These are phyloP conservation scores for Tupaia tana DNA, from an alignment of 2,113 vertebrate genomes.

Conservation along the genomic window DNA sequence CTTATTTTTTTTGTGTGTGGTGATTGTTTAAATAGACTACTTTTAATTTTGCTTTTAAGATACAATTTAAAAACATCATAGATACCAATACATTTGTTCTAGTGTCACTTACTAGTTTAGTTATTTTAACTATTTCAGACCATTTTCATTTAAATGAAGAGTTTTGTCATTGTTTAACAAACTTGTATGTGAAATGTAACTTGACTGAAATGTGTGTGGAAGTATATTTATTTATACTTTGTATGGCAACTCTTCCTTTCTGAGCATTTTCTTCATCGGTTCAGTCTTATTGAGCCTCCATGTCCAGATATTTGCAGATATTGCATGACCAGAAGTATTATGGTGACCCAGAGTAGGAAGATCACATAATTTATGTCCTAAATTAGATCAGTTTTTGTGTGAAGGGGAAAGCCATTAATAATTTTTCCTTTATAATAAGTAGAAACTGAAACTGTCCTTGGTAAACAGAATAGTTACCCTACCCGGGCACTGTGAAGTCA, in stretches of 20 bases:
- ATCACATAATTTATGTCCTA: neutral
- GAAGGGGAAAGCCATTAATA: slow-evolving; percentile 25
- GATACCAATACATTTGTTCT: slow-evolving; percentile 18
- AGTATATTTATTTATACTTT: neutral
- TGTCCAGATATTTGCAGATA: neutral
- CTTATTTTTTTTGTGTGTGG: neutral
- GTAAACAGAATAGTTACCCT: neutral
- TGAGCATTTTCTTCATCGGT: neutral
- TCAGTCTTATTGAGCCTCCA: neutral
- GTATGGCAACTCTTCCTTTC: neutral
- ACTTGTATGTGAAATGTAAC: neutral
- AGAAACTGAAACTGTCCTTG: neutral
- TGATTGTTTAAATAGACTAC: slow-evolving; percentile 14
- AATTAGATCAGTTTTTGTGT: slow-evolving; percentile 31
- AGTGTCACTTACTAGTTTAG: neutral
- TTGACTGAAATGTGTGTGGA: neutral
- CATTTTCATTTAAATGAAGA: neutral
- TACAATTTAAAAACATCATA: neutral
- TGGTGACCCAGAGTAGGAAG: neutral
- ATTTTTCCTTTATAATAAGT: neutral
- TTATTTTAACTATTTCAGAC: neutral
- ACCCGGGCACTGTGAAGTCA: neutral
- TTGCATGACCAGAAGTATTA: neutral
- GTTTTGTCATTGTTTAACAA: slow-evolving; percentile 17
- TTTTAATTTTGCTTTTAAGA: slow-evolving; percentile 13